Conservation (phyloP, 2,113 vertebrate genomes). For the Centropristis striata region DNA sequence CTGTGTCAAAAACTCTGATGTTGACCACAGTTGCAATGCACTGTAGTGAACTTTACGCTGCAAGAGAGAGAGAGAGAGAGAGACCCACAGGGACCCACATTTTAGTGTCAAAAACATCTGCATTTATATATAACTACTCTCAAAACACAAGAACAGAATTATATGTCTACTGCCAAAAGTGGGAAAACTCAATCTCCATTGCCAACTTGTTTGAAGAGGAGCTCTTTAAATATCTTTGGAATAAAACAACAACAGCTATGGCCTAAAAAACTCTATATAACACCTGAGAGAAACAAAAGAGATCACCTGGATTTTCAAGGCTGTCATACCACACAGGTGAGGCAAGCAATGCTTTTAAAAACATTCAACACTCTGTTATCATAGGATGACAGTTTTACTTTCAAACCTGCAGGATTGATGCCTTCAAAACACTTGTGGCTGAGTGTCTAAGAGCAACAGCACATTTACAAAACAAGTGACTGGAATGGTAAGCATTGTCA, state of each 20-base stretch:
- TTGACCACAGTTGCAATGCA: constrained; percentile 67
- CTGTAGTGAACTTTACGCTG: constrained; percentile 38
- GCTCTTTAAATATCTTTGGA: constrained; percentile 14
- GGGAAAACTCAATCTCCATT: constrained; percentile 32
- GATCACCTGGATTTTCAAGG: constrained; percentile 42
- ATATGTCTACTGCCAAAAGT: constrained; percentile 36
- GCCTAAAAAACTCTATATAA: background rate
- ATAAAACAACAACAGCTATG: constrained; percentile 1
- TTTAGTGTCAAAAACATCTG: constrained; percentile 70
- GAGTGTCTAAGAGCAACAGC: constrained; percentile 36
- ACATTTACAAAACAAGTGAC: constrained; percentile 8
- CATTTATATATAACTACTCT: constrained; percentile 59
- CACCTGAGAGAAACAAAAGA: constrained; percentile 22
- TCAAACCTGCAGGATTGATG: constrained; percentile 22
- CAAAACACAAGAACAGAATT: constrained; percentile 59
- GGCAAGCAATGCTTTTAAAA: constrained; percentile 45
- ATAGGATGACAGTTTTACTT: constrained; percentile 49
- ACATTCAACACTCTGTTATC: constrained; percentile 53
- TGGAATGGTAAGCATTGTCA: constrained; percentile 17
- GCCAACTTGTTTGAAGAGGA: constrained; percentile 5
- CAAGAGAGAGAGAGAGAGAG: constrained; percentile 21
- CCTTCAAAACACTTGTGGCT: background rate
- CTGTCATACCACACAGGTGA: constrained; percentile 56
- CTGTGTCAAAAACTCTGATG: constrained; percentile 72
- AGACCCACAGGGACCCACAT: constrained; percentile 54